Conservation (phyloP, 2,888 invertebrate species). For the Scrobipalpa costella region DNA sequence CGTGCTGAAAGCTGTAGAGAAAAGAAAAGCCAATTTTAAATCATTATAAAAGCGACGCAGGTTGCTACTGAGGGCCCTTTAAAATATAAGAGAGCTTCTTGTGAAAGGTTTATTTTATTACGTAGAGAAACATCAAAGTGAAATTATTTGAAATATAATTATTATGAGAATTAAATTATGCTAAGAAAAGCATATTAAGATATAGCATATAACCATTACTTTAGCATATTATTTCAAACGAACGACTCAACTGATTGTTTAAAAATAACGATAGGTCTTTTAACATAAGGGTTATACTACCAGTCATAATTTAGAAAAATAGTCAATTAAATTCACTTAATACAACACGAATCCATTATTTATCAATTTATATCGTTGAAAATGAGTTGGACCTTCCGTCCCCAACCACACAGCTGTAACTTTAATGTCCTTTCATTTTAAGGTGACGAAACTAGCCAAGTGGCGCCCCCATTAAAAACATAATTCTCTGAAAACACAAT, state of each 20-base stretch:
- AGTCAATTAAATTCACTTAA: slow-evolving; percentile 32
- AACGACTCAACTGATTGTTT: too few relatives aligned
- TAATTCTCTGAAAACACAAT: too few relatives aligned
- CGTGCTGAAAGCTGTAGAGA: neutral
- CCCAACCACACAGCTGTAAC: slow-evolving; percentile 43
- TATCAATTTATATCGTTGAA: slow-evolving; percentile 32
- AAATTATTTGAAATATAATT: neutral
- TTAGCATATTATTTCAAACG: too few relatives aligned
- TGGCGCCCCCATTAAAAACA: too few relatives aligned
- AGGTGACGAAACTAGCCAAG: too few relatives aligned
- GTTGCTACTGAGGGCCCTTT: neutral
- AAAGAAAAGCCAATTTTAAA: neutral
- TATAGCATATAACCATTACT: too few relatives aligned
- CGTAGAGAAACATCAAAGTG: neutral
- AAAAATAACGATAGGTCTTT: too few relatives aligned
- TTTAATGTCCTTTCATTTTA: slow-evolving; percentile 47
- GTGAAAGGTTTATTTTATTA: neutral
- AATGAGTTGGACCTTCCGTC: slow-evolving; percentile 37
- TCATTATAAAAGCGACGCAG: slow-evolving; percentile 1
- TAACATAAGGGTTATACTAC: too few relatives aligned
- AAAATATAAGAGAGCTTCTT: neutral
- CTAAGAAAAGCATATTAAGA: too few relatives aligned
- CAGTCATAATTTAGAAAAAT: neutral
- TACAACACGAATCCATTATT: slow-evolving; percentile 29
- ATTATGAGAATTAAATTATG: neutral